Evolutionary conservation across 1,140 invertebrate genomes (phyloP).

Genomic region (Dendroctonus valens): DNA sequence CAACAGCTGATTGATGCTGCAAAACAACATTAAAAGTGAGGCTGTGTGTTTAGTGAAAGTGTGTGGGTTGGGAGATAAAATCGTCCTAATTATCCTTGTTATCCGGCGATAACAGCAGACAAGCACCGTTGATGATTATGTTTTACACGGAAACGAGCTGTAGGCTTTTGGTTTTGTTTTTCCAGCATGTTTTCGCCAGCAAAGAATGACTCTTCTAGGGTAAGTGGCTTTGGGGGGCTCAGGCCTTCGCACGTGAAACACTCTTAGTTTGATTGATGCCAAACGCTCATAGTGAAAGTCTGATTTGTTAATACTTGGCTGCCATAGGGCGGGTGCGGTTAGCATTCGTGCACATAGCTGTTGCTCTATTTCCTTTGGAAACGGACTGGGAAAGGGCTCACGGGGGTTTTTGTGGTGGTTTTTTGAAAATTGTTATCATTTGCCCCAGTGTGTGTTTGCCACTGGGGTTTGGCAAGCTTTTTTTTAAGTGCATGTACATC

Average conservation of each 20-base stretch:
- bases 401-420: no score
- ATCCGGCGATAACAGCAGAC: constrained; percentile 20
- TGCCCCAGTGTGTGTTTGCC: no score
- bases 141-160: constrained; percentile 12
- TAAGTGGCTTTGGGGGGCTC: background rate
- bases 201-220: constrained; percentile 16
- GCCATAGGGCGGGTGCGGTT: no score
- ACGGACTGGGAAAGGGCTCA: background rate
- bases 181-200: constrained; percentile 20
- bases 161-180: constrained; percentile 27
- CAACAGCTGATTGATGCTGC: no score
- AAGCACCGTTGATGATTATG: constrained; percentile 26
- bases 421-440: no score
- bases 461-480: no score
- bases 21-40: background rate
- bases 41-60: background rate
- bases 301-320: no score
- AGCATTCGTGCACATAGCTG: background rate
- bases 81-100: constrained; percentile 7
- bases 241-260: no score
- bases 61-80: constrained; percentile 13
- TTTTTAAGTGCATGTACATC: no score
- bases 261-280: no score
- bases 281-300: no score
- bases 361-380: background rate